Evolutionary conservation across 2,113 vertebrate species (phyloP).

Genomic region (Nothoprocta pentlandii): DNA sequence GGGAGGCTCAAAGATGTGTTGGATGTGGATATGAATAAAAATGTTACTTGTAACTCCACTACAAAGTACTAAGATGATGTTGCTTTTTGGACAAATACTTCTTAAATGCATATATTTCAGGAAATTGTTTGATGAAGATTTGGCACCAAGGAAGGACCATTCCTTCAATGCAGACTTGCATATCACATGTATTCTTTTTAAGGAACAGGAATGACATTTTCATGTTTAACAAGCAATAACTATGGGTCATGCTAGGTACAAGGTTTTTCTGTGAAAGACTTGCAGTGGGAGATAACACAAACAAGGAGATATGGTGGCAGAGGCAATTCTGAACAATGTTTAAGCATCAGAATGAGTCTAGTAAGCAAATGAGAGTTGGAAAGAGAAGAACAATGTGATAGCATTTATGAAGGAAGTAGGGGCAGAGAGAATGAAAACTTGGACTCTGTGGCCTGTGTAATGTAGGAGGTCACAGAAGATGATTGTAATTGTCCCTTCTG

Average conservation of each 20-base stretch:
- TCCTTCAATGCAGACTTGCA: background rate
- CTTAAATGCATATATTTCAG: background rate
- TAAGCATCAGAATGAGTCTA: background rate
- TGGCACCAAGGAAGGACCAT: background rate
- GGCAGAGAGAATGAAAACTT: background rate
- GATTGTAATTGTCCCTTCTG: conserved; percentile 41
- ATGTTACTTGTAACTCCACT: background rate
- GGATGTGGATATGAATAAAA: background rate
- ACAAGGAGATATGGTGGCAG: background rate
- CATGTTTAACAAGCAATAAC: background rate
- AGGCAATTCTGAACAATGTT: background rate
- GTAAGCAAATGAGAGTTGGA: background rate
- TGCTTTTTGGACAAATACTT: background rate
- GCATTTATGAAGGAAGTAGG: background rate
- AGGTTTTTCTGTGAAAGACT: background rate
- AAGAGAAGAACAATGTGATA: background rate
- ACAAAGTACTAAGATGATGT: background rate
- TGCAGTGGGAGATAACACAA: background rate
- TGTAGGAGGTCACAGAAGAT: background rate
- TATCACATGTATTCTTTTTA: background rate
- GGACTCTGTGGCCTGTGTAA: background rate
- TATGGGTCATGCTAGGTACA: background rate
- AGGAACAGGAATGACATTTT: background rate
- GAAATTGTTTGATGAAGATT: background rate
- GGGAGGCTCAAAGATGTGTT: background rate